Conservation (phyloP, 37 sponge, comb jelly and placozoan genomes). For the Halichondria panicea region DNA sequence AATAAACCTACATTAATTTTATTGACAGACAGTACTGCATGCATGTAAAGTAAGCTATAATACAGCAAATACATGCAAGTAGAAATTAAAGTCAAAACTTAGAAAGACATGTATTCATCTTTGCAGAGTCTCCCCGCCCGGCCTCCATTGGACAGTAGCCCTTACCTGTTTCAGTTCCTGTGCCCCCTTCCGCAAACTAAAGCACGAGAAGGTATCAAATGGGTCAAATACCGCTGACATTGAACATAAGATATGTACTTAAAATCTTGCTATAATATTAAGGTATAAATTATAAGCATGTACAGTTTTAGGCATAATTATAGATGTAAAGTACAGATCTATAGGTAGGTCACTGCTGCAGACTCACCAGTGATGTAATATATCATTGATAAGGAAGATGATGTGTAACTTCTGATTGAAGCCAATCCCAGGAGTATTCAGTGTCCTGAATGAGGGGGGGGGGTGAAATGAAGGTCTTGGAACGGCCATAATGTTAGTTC, state of each 20-base stretch:
- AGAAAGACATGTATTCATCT: too few species aligned
- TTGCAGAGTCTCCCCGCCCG: too few species aligned
- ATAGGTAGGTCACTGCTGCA: not conserved
- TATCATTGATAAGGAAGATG: constrained; percentile 95
- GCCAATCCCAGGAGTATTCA: constrained; percentile 42
- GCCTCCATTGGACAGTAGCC: not conserved
- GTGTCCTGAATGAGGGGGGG: constrained; percentile 32
- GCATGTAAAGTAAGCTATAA: too few species aligned
- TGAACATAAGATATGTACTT: too few species aligned
- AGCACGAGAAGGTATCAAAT: constrained; percentile 23
- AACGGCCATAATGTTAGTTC: not conserved
- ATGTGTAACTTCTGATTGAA: constrained; percentile 88
- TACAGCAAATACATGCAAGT: too few species aligned
- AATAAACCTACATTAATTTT: too few species aligned
- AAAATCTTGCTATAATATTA: too few species aligned
- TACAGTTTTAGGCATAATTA: not conserved
- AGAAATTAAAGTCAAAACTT: too few species aligned
- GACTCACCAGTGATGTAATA: constrained; percentile 89
- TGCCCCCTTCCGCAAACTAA: constrained; percentile 76
- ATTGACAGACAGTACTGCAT: too few species aligned
- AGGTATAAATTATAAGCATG: too few species aligned
- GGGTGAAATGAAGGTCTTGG: not conserved
- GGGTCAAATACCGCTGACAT: constrained; percentile 13
- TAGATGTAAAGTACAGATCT: not conserved
- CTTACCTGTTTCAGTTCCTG: constrained; percentile 73